Evolutionary conservation across 1,140 invertebrate genomes (phyloP).

Genomic region (Brachionus manjavacas): DNA sequence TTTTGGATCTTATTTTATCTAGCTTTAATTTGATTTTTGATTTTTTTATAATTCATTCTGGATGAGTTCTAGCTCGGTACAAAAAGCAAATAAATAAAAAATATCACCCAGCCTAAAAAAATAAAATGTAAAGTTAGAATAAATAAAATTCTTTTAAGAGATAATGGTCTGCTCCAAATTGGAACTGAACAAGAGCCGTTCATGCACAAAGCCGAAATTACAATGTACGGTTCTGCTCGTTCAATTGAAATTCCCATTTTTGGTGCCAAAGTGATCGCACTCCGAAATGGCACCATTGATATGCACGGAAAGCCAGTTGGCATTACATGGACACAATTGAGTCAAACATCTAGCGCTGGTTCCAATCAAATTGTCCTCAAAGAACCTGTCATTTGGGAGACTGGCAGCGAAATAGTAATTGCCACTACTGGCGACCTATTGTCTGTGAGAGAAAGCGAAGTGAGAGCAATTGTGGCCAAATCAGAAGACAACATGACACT

Average conservation of each 20-base stretch:
- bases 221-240: slow-evolving; percentile 37
- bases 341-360: slow-evolving; percentile 46
- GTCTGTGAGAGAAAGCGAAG: slow-evolving; percentile 47
- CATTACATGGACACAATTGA: slow-evolving; percentile 49
- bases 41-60: too few species aligned
- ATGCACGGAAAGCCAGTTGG: slow-evolving; percentile 46
- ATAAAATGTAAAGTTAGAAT: neutral
- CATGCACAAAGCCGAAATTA: slow-evolving; percentile 43
- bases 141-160: neutral
- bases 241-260: slow-evolving; percentile 44
- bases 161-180: slow-evolving; percentile 43
- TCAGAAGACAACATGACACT: slow-evolving; percentile 46
- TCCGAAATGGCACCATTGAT: slow-evolving; percentile 45
- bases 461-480: slow-evolving; percentile 47
- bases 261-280: slow-evolving; percentile 43
- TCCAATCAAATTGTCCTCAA: slow-evolving; percentile 45
- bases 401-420: slow-evolving; percentile 51
- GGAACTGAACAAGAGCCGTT: slow-evolving; percentile 45
- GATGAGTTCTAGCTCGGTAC: too few species aligned
- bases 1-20: too few species aligned
- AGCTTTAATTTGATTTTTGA: too few species aligned
- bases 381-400: slow-evolving; percentile 49
- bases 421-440: slow-evolving; percentile 50
- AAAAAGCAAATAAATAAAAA: too few species aligned
- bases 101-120: too few species aligned